These are phyloP conservation scores for Leucophenga maculata DNA, from an alignment of 2,888 invertebrate species.

Conservation along the genomic window DNA sequence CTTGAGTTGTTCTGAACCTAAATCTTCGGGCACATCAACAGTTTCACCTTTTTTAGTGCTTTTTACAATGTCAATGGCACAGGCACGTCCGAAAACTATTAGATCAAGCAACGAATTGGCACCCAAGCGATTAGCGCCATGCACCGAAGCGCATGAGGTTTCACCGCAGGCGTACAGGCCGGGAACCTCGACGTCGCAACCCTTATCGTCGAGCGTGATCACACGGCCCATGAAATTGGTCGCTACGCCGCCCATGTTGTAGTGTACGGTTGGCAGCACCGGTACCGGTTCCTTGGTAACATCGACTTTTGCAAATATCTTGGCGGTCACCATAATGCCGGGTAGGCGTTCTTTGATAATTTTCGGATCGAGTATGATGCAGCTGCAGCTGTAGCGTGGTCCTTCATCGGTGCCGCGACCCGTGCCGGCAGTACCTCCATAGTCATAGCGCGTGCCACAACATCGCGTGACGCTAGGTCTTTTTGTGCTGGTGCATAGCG, in stretches of 20 bases:
- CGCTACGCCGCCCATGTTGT: conserved; percentile 99
- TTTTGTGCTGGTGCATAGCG: conserved; percentile 97
- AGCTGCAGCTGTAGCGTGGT: conserved; percentile 95
- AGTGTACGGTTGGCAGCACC: conserved; percentile 97
- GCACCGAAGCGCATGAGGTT: conserved; percentile 94
- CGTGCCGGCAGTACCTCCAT: conserved; percentile 96
- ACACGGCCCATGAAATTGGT: conserved; percentile 97
- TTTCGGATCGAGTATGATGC: conserved; percentile 93
- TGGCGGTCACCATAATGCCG: conserved; percentile 97
- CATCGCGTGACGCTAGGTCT: conserved; percentile 97
- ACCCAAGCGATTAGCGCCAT: conserved; percentile 98
- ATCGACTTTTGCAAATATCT: conserved; percentile 99
- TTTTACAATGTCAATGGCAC: conserved; percentile 89
- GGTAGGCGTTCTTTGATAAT: conserved; percentile 86
- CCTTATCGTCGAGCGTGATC: conserved; percentile 59
- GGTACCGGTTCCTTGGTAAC: conserved; percentile 99
- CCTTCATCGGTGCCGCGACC: conserved; percentile 93
- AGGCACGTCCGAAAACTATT: conserved; percentile 97
- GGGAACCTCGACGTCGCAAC: conserved; percentile 76
- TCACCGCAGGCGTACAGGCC: conserved; percentile 97
- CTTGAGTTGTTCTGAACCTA: conserved; percentile 91
- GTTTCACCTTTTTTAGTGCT: conserved; percentile 88
- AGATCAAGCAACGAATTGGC: conserved; percentile 98
- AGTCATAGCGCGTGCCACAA: conserved; percentile 97
- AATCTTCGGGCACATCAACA: conserved; percentile 80